These are phyloP conservation scores for Eurosta solidaginis DNA, from an alignment of 1,140 invertebrate species.

Conservation along the genomic window DNA sequence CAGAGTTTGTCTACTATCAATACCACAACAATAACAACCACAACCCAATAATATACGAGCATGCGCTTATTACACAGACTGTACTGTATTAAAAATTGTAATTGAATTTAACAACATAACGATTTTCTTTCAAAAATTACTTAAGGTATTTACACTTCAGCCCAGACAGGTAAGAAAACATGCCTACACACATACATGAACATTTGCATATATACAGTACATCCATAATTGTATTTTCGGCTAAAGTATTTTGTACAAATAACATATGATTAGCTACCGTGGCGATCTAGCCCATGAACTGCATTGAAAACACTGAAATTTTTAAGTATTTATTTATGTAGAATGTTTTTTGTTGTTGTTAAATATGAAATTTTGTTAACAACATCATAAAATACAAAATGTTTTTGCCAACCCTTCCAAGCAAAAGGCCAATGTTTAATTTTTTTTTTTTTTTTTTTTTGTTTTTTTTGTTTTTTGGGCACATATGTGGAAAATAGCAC, in stretches of 20 bases:
- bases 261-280: not conserved
- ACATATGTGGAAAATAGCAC: not conserved
- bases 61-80: not conserved
- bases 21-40: not conserved
- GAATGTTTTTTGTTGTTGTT: too few relatives aligned
- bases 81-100: not conserved
- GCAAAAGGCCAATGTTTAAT: not conserved
- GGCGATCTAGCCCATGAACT: not conserved
- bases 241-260: not conserved
- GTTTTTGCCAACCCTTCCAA: not conserved
- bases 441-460: not conserved
- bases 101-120: slow-evolving; percentile 19
- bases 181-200: not conserved
- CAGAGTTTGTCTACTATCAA: not conserved
- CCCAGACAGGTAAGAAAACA: not conserved
- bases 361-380: not conserved
- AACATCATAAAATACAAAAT: not conserved
- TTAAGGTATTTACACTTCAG: not conserved
- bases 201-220: not conserved
- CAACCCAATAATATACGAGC: not conserved
- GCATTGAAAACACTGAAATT: not conserved
- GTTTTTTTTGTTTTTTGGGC: not conserved
- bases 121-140: not conserved
- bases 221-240: not conserved
- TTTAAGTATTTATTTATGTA: not conserved